Conservation (phyloP, 2,888 invertebrate species). For the Caenorhabditis panamensis region DNA sequence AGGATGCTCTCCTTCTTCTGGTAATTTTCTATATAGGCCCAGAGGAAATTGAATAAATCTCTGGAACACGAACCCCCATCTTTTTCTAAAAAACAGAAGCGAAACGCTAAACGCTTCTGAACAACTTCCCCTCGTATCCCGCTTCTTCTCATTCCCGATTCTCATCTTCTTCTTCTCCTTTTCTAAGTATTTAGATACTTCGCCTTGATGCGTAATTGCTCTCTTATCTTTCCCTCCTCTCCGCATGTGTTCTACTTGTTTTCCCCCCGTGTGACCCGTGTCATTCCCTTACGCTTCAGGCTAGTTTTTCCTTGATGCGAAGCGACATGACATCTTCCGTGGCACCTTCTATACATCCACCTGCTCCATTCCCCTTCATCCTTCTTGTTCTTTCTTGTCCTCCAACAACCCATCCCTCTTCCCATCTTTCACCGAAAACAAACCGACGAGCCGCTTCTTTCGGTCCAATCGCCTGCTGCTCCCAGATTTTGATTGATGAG, state of each 20-base stretch:
- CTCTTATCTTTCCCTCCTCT: not conserved
- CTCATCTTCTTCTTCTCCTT: not conserved
- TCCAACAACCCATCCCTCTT: not conserved
- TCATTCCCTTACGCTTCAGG: not conserved
- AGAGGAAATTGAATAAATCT: too few species aligned
- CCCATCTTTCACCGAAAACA: slow-evolving; percentile 5
- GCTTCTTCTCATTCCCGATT: not conserved
- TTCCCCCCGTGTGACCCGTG: not conserved
- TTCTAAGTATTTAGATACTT: slow-evolving; percentile 1
- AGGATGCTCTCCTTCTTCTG: too few species aligned
- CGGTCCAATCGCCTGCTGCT: not conserved
- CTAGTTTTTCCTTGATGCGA: not conserved
- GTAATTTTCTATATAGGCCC: too few species aligned
- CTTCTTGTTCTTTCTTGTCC: not conserved
- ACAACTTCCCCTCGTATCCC: not conserved
- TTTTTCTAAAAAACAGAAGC: not conserved
- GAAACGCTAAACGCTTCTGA: slow-evolving; percentile 1
- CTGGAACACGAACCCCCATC: not conserved
- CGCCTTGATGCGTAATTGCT: slow-evolving; percentile 9
- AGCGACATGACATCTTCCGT: slow-evolving; percentile 6
- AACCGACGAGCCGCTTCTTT: not conserved
- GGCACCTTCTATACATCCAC: not conserved
- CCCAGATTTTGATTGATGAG: slow-evolving; percentile 54
- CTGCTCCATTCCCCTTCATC: too few species aligned
- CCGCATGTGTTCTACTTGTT: slow-evolving; percentile 4